A percentile compares a stretch with the other conserved stretches of the same genome.
Evolutionary conservation across 2,797 vertebrate genomes (phyloP).

Genomic region (Gallinago solitaria): DNA sequence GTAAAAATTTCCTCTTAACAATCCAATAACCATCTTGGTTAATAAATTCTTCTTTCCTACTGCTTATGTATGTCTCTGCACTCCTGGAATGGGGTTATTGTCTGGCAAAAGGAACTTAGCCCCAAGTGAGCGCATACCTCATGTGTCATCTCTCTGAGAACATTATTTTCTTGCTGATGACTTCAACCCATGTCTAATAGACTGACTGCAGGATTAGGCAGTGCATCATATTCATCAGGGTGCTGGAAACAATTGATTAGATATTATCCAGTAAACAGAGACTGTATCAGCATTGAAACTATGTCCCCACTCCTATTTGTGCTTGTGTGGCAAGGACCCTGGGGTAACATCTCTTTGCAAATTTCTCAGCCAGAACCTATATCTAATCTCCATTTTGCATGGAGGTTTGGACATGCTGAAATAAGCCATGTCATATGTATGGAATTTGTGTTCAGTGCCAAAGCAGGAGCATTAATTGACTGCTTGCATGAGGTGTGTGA

Average conservation of each 20-base stretch:
- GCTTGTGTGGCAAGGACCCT: background rate
- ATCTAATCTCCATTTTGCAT: conserved; percentile 4
- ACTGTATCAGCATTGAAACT: background rate
- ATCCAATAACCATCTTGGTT: background rate
- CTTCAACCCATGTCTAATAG: conserved; percentile 16
- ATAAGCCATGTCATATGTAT: background rate
- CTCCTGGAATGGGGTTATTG: background rate
- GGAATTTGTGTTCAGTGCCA: background rate
- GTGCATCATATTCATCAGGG: background rate
- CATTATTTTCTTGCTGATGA: background rate
- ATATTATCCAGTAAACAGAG: conserved; percentile 26
- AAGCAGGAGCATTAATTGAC: conserved; percentile 33
- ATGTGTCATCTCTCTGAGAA: background rate
- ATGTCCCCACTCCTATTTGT: background rate
- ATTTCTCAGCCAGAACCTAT: background rate
- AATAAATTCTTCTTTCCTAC: background rate
- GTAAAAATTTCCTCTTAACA: background rate
- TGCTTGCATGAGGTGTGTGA: conserved; percentile 32
- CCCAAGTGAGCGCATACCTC: background rate
- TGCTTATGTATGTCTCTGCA: background rate
- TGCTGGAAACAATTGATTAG: conserved; percentile 55
- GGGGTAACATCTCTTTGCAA: background rate
- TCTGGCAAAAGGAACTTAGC: background rate
- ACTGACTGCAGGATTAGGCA: conserved; percentile 1
- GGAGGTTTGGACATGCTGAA: background rate